Percentiles rank a stretch among this genome's conserved stretches.
Conservation (phyloP, 2,797 vertebrate species). For the Parauchenoglanis ngamensis region DNA sequence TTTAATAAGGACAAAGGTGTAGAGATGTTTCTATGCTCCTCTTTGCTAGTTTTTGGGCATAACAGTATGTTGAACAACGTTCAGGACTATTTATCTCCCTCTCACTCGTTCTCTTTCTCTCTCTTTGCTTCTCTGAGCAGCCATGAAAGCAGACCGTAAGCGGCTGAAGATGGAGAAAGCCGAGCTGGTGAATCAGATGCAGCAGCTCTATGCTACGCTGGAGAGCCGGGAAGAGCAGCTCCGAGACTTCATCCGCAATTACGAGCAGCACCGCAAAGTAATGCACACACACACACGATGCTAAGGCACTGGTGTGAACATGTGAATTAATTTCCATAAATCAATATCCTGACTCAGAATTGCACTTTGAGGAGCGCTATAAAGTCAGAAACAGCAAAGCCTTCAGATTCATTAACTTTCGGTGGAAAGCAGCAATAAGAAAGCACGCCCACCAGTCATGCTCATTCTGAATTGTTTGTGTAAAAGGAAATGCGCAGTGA, state of each 20-base stretch:
- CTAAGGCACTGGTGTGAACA: not conserved
- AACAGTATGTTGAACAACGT: not conserved
- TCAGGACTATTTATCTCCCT: not conserved
- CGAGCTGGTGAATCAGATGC: conserved; percentile 97
- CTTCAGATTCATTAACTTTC: not conserved
- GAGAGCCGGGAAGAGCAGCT: conserved; percentile 97
- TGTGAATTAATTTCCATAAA: not conserved
- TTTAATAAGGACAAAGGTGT: not conserved
- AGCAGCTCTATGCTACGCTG: conserved; percentile 95
- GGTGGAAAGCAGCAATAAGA: not conserved
- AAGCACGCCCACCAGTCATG: not conserved
- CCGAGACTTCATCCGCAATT: conserved; percentile 96
- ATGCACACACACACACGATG: not conserved
- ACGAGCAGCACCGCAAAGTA: conserved; percentile 90
- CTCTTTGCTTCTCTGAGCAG: conserved; percentile 64
- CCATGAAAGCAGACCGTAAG: conserved; percentile 96
- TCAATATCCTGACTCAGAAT: conserved; percentile 1
- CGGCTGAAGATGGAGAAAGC: conserved; percentile 94
- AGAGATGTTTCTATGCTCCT: not conserved
- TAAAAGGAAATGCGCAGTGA: not conserved
- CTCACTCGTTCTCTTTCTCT: not conserved
- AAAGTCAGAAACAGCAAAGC: not conserved
- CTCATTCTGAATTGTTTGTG: not conserved
- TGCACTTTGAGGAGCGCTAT: not conserved
- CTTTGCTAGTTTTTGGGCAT: not conserved